Evolutionary conservation across 2,797 vertebrate species (phyloP), one percentile per base, ranked within the genome.

Genomic region (Sciurus vulgaris): DNA sequence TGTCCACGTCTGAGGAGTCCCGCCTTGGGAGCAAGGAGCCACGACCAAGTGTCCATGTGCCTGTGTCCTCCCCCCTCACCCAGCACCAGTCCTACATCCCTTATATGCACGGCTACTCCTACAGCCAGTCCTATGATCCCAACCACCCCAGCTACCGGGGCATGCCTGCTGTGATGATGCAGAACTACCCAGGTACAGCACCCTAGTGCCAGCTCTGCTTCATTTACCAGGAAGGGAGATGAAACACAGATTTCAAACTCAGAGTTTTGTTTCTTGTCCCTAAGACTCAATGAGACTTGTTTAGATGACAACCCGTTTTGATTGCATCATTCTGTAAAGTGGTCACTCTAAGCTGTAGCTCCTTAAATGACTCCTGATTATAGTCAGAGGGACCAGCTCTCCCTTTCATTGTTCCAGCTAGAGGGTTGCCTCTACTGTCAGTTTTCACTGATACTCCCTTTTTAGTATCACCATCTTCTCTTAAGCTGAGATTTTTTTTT

Each of bases 141-240:
- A 99, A 96, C 98, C 99, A 99, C 97, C 99, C 99, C 94, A 99
- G 99, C 97, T 99, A 99, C 98, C 99, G 99, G 77, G 98, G 99
- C 97, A 99, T 99, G 99, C 99, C 99, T 81, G 98, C 99, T 0
- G 99, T 99, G 98, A 99, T 99, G 99, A 99, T 99, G 99, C 99
- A 99, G 98, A 99, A 99, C 97, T 99, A 99, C 98, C 99, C 99
- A 99, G 99, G 99, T 99, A 99, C 94, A 38, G 81, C 79, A 41
- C 77, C 49, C n/a, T 12, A 54, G 28, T 35, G 0, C 6, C 15
- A 1, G 3, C 1, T 3, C 35, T 14, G 4, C 24, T 67, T 44
- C 4, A 0, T 26, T 59, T 20, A 18, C 18, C 0, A 7, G 89
- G 86, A 35, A 63, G 61, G 81, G 84, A 81, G 30, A 54, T 11